Percentiles rank a stretch among this genome's conserved stretches.
phyloP scores from a whole-genome alignment of 2,888 invertebrate genomes.

The Thysanoteuthis rhombus region DNA sequence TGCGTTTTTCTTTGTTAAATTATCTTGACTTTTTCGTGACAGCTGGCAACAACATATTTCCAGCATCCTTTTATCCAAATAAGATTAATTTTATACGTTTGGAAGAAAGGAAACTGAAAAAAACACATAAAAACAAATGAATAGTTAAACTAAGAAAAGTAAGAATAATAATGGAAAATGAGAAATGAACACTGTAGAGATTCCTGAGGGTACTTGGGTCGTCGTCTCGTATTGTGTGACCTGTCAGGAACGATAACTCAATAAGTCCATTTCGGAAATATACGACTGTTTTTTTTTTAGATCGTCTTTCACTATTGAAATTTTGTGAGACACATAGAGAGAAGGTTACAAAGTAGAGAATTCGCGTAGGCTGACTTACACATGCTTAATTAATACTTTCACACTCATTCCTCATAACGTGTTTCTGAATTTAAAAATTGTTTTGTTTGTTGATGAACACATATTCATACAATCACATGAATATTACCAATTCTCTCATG shows the following conservation, averaged over 20 bases:
- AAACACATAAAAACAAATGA: too few species aligned
- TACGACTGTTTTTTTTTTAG: not conserved
- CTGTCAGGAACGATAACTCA: constrained; percentile 12
- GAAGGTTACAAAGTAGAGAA: too few species aligned
- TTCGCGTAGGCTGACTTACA: too few species aligned
- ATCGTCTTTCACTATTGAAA: not conserved
- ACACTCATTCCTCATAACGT: too few species aligned
- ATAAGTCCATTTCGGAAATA: not conserved
- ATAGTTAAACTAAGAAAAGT: too few species aligned
- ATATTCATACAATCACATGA: too few species aligned
- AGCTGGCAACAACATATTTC: not conserved
- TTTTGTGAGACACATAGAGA: not conserved
- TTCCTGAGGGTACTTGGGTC: not conserved
- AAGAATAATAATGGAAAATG: not conserved
- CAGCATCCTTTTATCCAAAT: not conserved
- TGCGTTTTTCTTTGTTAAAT: not conserved
- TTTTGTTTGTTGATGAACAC: too few species aligned
- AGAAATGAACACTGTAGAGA: not conserved
- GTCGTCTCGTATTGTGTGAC: not conserved
- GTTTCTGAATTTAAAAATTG: too few species aligned
- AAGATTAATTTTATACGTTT: not conserved
- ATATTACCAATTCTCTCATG: too few species aligned
- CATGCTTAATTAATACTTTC: too few species aligned
- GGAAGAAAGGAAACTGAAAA: not conserved
- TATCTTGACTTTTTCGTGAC: not conserved